These are phyloP conservation scores for Zoanthus solanderi DNA, from an alignment of 92 coral and sea anemone genomes.

Conservation along the genomic window DNA sequence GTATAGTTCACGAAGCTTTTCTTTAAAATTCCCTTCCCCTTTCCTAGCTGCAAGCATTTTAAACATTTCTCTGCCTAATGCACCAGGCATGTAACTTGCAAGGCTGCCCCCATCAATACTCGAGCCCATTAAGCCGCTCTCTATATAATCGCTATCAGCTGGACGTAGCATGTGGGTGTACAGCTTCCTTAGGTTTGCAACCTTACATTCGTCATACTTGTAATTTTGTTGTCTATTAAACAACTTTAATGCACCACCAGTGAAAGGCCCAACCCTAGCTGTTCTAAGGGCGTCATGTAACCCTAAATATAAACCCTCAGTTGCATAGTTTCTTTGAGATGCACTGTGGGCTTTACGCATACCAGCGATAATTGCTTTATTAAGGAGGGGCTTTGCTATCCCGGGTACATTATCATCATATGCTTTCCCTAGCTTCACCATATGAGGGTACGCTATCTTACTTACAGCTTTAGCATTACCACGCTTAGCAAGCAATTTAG, in stretches of 20 bases:
- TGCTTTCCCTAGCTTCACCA: too few species aligned
- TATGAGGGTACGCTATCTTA: too few species aligned
- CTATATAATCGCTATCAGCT: slow-evolving; percentile 4
- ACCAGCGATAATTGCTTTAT: too few species aligned
- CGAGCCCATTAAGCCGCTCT: slow-evolving; percentile 10
- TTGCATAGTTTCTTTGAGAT: too few species aligned
- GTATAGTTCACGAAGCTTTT: too few species aligned
- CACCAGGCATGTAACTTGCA: background rate
- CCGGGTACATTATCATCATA: too few species aligned
- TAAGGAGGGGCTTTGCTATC: too few species aligned
- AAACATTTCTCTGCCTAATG: background rate
- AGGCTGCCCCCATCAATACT: slow-evolving; percentile 14
- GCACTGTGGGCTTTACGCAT: too few species aligned
- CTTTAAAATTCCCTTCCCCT: too few species aligned
- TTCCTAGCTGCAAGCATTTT: background rate
- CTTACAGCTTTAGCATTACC: too few species aligned
- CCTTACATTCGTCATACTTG: slow-evolving; percentile 1
- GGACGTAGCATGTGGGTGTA: background rate
- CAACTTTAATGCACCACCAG: slow-evolving; percentile 12
- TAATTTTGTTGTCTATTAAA: background rate
- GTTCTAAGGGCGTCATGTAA: background rate
- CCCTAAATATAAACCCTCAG: too few species aligned
- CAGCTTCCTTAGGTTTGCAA: background rate
- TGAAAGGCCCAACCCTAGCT: slow-evolving; percentile 15
- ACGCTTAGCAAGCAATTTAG: too few species aligned